Base-by-base conservation (phyloP, 2,113 vertebrate genomes). In the Syngnathoides biaculeatus region DNA sequence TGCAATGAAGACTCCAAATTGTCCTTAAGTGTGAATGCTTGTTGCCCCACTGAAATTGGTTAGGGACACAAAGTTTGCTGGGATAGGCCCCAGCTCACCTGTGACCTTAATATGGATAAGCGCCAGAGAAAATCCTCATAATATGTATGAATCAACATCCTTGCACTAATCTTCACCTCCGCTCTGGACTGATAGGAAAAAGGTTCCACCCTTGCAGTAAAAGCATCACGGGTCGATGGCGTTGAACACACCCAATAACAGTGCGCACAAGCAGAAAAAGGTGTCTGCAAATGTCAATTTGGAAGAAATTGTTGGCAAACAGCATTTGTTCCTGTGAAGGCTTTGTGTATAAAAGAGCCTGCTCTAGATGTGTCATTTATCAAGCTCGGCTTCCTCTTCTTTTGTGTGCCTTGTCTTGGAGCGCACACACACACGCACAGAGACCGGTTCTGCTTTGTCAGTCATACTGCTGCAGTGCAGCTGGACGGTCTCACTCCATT, bases 401-500 rank as follows among this genome's bases (percentile, higher is more conserved):
- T 11, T 35, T n/a, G 26, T 59, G 43, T 70, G 69, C 47, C 48
- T 39, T 73, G 40, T 42, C 73, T 71, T 68, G 75, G 56, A 65
- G 53, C 65, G 39, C 7, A 3, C 12, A 61, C 79, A 17, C 14
- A 45, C 43, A 15, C 43, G 17, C 84, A 75, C 64, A 63, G 57
- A 1, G n/a, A 47, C 47, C 61, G n/a, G 52, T 79, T 86, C 64
- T 88, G 90, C 87, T 87, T 85, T 79, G 83, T 90, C 87, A 88
- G 82, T 90, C 86, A 87, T 61, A 17, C 66, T 81, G 81, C 87
- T 92, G 89, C 89, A 92, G 66, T 92, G 91, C 88, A 90, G 87
- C n/a, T 71, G 72, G 67, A 83, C 80, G 85, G 81, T 81, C 52
- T 8, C 45, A 2, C 22, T 53, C 10, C 52, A 3, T 68, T n/a